These are phyloP conservation scores for Neodiprion fabricii DNA, from an alignment of 1,140 invertebrate species.

Conservation along the genomic window DNA sequence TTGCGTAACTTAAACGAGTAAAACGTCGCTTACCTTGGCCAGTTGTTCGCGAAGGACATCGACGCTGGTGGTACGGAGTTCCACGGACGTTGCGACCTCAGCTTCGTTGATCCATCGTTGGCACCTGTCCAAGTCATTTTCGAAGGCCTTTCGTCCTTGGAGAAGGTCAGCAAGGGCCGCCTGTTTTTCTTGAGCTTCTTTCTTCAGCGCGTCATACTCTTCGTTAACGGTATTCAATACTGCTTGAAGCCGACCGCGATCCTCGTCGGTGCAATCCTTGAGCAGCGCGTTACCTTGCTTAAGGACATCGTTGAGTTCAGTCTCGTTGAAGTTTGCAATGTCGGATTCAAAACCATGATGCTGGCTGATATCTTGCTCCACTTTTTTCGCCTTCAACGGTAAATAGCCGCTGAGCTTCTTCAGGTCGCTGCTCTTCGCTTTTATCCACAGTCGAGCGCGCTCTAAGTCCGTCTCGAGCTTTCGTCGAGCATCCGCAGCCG, in stretches of 20 bases:
- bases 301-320: constrained; percentile 75
- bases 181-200: constrained; percentile 76
- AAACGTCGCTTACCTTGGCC: constrained; percentile 64
- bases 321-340: constrained; percentile 80
- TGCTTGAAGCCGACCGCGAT: constrained; percentile 69
- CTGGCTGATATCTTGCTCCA: constrained; percentile 80
- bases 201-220: constrained; percentile 73
- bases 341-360: constrained; percentile 77
- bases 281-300: constrained; percentile 78
- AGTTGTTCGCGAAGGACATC: constrained; percentile 86
- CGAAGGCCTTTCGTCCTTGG: constrained; percentile 78
- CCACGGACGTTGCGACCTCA: constrained; percentile 81
- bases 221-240: constrained; percentile 73
- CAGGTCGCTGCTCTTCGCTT: constrained; percentile 76
- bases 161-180: constrained; percentile 75
- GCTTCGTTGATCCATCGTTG: constrained; percentile 87
- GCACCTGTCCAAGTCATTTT: constrained; percentile 80
- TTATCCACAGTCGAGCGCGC: constrained; percentile 79
- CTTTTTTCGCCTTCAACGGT: constrained; percentile 73
- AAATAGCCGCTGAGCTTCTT: constrained; percentile 77
- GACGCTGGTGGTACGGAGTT: constrained; percentile 77
- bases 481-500: constrained; percentile 72
- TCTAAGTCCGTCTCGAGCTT: constrained; percentile 81
- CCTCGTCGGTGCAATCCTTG: constrained; percentile 81
- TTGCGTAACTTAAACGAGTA: too few relatives aligned